Percentiles rank a stretch among this genome's conserved stretches.
Conservation (phyloP, 2,797 vertebrate genomes). For the Anguilla pacifica region DNA sequence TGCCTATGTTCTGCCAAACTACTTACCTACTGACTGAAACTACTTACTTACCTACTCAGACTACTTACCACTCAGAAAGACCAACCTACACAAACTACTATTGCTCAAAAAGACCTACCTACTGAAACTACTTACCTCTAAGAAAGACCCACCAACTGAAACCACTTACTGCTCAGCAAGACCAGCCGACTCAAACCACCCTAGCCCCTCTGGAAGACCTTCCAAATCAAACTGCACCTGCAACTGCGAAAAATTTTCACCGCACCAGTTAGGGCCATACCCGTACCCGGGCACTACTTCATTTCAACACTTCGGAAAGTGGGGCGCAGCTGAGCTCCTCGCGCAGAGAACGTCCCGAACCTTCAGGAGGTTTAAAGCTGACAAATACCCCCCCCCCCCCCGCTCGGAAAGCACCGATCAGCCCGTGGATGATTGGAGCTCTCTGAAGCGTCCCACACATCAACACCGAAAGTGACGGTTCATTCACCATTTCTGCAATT, state of each 20-base stretch:
- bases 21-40: too few relatives aligned
- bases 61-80: too few relatives aligned
- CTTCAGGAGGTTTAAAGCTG: not conserved
- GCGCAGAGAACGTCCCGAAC: not conserved
- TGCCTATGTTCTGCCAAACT: not conserved
- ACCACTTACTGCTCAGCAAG: too few relatives aligned
- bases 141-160: too few relatives aligned
- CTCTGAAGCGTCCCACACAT: not conserved
- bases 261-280: too few relatives aligned
- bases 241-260: not conserved
- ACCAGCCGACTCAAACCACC: too few relatives aligned
- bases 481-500: not conserved
- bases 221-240: not conserved
- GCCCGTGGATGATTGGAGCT: not conserved
- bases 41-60: too few relatives aligned
- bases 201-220: too few relatives aligned
- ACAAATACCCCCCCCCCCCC: not conserved
- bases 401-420: not conserved
- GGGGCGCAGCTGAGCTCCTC: not conserved
- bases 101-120: too few relatives aligned
- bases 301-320: not conserved
- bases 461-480: conserved; percentile 7
- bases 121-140: too few relatives aligned
- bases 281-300: not conserved
- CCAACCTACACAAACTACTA: too few relatives aligned